These are phyloP conservation scores for Lophura nycthemera DNA, from an alignment of 2,113 vertebrate species.

Conservation along the genomic window DNA sequence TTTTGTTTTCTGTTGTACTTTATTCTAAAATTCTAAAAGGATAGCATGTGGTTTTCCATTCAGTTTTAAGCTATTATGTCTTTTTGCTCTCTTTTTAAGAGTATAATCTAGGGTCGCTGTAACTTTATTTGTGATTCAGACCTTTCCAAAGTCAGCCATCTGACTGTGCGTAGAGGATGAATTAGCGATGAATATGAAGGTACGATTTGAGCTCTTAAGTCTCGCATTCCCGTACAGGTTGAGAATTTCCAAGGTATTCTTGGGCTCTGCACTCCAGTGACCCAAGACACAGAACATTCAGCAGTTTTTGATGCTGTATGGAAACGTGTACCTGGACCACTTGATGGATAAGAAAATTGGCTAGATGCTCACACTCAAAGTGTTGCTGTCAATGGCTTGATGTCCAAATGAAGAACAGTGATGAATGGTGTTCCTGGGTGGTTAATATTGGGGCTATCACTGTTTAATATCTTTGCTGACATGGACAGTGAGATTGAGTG, in stretches of 20 bases:
- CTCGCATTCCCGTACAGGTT: fast-evolving
- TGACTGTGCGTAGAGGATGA: background rate
- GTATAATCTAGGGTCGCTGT: background rate
- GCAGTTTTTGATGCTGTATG: background rate
- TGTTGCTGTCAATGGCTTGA: background rate
- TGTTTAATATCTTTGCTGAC: background rate
- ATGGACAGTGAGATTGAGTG: background rate
- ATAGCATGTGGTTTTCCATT: background rate
- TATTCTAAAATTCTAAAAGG: background rate
- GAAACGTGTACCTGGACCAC: background rate
- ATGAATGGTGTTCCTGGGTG: background rate
- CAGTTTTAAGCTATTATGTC: background rate
- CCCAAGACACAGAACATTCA: background rate
- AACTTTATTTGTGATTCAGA: background rate
- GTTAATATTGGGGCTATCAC: background rate
- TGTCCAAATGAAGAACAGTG: background rate
- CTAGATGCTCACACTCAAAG: background rate
- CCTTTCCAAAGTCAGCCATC: background rate
- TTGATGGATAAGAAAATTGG: background rate
- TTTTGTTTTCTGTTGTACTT: background rate
- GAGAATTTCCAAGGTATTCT: background rate
- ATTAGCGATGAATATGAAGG: background rate
- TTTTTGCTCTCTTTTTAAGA: background rate
- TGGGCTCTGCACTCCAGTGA: background rate
- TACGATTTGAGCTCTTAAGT: background rate